A percentile compares a stretch with the other conserved stretches of the same genome.
These are phyloP conservation scores for Platygyra sinensis DNA, from an alignment of 64 coral and sea anemone species.

Conservation along the genomic window DNA sequence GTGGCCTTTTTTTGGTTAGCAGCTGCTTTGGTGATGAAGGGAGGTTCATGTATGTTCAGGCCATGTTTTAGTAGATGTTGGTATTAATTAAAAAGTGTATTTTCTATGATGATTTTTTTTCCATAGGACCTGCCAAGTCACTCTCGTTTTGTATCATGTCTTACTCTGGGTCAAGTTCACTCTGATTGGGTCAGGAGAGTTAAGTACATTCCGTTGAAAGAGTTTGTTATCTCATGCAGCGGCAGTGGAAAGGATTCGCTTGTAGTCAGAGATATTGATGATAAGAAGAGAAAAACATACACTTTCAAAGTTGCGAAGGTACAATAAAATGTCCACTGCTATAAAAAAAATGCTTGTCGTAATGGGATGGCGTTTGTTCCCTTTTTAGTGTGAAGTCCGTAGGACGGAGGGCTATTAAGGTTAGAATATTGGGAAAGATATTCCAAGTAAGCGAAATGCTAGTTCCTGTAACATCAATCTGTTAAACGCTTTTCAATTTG, in stretches of 20 bases:
- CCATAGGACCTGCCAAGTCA: slow-evolving; percentile 66
- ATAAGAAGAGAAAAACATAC: slow-evolving; percentile 95
- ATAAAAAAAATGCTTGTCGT: not conserved
- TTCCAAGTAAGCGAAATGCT: too few species aligned
- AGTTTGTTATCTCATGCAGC: slow-evolving; percentile 87
- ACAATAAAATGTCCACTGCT: not conserved
- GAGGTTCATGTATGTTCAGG: too few species aligned
- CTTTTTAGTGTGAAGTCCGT: too few species aligned
- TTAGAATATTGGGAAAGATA: too few species aligned
- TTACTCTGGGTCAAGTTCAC: slow-evolving; percentile 63
- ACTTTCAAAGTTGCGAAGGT: slow-evolving; percentile 94
- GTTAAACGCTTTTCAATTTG: too few species aligned
- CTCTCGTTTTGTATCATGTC: slow-evolving; percentile 60
- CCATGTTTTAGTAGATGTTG: too few species aligned
- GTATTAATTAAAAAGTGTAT: too few species aligned
- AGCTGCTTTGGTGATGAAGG: too few species aligned
- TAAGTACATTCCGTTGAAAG: slow-evolving; percentile 70
- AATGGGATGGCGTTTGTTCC: too few species aligned
- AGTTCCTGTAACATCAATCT: too few species aligned
- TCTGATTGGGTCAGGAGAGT: slow-evolving; percentile 80
- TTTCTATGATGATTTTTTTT: not conserved
- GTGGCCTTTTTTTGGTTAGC: too few species aligned
- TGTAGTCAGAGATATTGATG: slow-evolving; percentile 87
- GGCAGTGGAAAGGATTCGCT: slow-evolving; percentile 81
- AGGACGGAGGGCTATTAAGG: too few species aligned